A percentile compares a stretch with the other conserved stretches of the same genome.
These are phyloP conservation scores for Tapirus indicus DNA, from an alignment of 2,797 vertebrate species.

Conservation along the genomic window DNA sequence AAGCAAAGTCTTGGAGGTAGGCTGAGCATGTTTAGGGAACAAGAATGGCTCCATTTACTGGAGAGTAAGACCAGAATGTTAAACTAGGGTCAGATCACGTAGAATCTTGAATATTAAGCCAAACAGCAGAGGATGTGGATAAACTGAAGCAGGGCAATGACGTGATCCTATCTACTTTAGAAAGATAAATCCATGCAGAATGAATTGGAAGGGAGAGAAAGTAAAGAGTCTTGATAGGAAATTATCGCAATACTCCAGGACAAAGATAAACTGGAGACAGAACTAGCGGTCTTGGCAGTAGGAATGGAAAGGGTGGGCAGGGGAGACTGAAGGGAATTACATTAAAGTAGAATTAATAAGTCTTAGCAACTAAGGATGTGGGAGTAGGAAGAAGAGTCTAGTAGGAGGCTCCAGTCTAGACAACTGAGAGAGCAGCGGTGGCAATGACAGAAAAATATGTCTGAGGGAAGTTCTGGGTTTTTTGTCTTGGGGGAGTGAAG, in stretches of 20 bases:
- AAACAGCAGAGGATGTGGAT: neutral
- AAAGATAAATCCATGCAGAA: constrained; percentile 31
- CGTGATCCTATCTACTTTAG: neutral
- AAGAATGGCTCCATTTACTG: neutral
- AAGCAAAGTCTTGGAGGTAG: neutral
- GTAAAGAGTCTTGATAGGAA: neutral
- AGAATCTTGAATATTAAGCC: constrained; percentile 22
- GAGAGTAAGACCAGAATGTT: neutral
- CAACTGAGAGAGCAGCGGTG: neutral
- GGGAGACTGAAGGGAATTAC: neutral
- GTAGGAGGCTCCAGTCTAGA: neutral
- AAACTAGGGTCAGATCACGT: neutral
- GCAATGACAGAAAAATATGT: constrained; percentile 15
- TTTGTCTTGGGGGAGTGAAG: neutral
- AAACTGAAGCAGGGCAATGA: neutral
- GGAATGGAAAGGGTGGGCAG: neutral
- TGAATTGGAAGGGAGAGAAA: constrained; percentile 25
- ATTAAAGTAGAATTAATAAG: constrained; percentile 10
- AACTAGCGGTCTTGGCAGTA: neutral
- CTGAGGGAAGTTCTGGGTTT: neutral
- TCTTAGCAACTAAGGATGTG: neutral
- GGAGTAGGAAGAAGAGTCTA: neutral
- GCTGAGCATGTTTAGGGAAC: neutral
- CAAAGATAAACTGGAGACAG: neutral
- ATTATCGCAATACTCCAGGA: neutral